Percentiles rank a stretch among this genome's conserved stretches.
These are phyloP conservation scores for Xanthia icteritia DNA, from an alignment of 2,888 invertebrate species.

Conservation along the genomic window DNA sequence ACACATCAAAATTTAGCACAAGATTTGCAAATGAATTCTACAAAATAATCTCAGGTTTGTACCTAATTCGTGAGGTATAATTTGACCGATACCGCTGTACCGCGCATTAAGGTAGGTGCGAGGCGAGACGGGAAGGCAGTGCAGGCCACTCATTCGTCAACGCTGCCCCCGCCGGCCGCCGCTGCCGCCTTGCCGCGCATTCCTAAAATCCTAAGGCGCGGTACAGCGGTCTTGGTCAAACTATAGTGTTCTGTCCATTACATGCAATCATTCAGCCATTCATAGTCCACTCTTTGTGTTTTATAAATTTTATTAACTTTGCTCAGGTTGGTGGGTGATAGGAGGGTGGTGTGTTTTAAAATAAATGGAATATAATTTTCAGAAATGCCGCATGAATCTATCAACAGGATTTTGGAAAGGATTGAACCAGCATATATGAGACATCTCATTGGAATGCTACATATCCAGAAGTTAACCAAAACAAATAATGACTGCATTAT, in stretches of 20 bases:
- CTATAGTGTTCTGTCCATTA: neutral
- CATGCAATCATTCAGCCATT: neutral
- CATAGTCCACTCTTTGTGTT: neutral
- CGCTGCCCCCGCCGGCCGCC: too few species aligned
- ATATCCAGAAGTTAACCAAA: slow-evolving; percentile 73
- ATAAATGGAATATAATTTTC: slow-evolving; percentile 65
- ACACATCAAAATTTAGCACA: slow-evolving; percentile 77
- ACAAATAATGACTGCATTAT: slow-evolving; percentile 76
- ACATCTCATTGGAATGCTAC: slow-evolving; percentile 75
- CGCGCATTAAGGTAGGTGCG: too few species aligned
- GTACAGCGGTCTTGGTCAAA: too few species aligned
- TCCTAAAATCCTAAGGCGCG: too few species aligned
- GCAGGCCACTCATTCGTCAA: too few species aligned
- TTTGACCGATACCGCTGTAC: too few species aligned
- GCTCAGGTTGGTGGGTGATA: neutral
- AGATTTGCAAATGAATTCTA: slow-evolving; percentile 81
- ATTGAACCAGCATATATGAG: slow-evolving; percentile 83
- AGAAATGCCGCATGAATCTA: slow-evolving; percentile 79
- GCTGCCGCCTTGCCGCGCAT: too few species aligned
- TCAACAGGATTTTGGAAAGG: slow-evolving; percentile 78
- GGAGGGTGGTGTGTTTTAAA: neutral
- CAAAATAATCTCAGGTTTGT: slow-evolving; percentile 80
- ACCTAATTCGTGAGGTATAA: neutral
- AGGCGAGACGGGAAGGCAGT: too few species aligned
- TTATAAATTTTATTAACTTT: neutral